phyloP scores from a whole-genome alignment of 2,113 vertebrate species.

The Brachypodius melanocephalos region DNA sequence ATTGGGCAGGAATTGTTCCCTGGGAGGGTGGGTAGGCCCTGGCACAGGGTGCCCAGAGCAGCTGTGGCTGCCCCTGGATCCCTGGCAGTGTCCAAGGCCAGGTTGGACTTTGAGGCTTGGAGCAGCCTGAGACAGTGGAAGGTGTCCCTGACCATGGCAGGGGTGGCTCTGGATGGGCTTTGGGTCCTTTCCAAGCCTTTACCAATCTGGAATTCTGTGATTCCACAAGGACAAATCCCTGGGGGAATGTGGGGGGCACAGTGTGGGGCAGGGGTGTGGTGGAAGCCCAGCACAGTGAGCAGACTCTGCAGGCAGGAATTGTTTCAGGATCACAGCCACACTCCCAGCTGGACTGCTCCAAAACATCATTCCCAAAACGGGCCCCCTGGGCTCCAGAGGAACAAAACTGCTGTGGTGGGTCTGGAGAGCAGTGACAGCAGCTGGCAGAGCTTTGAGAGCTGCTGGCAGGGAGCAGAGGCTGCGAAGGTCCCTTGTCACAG shows the following conservation, averaged over 20 bases:
- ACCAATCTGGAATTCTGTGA: background rate
- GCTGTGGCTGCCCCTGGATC: background rate
- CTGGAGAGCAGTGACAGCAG: background rate
- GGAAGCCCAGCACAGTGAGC: fast-evolving
- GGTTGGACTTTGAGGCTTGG: background rate
- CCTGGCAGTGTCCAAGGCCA: background rate
- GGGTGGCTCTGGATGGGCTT: fast-evolving
- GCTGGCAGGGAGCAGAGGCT: background rate
- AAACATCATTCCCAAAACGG: background rate
- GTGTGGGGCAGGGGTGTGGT: background rate
- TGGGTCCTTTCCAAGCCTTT: background rate
- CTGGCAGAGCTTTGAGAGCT: background rate
- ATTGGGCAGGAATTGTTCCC: background rate
- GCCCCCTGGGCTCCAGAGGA: background rate
- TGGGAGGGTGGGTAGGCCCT: background rate
- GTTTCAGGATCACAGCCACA: background rate
- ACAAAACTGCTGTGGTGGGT: background rate
- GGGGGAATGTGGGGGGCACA: background rate
- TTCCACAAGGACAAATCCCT: fast-evolving
- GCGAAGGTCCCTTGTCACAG: fast-evolving
- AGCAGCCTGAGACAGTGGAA: background rate
- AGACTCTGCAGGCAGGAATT: background rate
- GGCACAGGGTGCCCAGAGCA: background rate
- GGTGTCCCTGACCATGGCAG: background rate
- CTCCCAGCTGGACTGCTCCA: background rate